These are phyloP conservation scores for Mactra quadrangularis DNA, from an alignment of 1,140 invertebrate species.

Conservation along the genomic window DNA sequence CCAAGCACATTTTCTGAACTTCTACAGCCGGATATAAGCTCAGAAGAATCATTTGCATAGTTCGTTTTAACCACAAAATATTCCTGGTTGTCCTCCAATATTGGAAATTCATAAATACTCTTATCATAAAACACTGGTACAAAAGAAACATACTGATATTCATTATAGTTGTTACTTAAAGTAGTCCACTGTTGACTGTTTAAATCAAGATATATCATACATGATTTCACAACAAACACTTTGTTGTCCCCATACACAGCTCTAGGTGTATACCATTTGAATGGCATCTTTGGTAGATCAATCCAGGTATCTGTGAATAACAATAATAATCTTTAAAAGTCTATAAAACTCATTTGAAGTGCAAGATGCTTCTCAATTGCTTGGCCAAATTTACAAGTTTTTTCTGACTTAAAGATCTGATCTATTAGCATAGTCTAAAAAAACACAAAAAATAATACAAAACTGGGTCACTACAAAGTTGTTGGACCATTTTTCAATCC, in stretches of 20 bases:
- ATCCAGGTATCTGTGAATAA: slow-evolving; percentile 18
- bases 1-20: too few relatives aligned
- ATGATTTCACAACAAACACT: slow-evolving; percentile 14
- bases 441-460: not conserved
- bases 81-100: too few relatives aligned
- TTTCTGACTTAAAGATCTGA: not conserved
- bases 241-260: slow-evolving; percentile 12
- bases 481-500: not conserved
- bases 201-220: slow-evolving; percentile 5
- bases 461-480: not conserved
- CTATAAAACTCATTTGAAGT: not conserved
- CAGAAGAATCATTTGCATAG: too few relatives aligned
- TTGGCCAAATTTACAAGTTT: not conserved
- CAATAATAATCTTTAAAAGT: not conserved
- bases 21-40: too few relatives aligned
- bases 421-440: not conserved
- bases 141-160: too few relatives aligned
- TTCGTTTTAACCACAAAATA: too few relatives aligned
- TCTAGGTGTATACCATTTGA: slow-evolving; percentile 11
- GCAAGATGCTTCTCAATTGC: not conserved
- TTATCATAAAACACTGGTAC: not conserved
- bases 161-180: not conserved
- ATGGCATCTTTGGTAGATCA: slow-evolving; percentile 36
- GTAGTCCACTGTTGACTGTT: slow-evolving; percentile 12
- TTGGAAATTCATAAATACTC: slow-evolving; percentile 26